Conservation (phyloP, 1,140 invertebrate species). For the Drosophila melanica region DNA sequence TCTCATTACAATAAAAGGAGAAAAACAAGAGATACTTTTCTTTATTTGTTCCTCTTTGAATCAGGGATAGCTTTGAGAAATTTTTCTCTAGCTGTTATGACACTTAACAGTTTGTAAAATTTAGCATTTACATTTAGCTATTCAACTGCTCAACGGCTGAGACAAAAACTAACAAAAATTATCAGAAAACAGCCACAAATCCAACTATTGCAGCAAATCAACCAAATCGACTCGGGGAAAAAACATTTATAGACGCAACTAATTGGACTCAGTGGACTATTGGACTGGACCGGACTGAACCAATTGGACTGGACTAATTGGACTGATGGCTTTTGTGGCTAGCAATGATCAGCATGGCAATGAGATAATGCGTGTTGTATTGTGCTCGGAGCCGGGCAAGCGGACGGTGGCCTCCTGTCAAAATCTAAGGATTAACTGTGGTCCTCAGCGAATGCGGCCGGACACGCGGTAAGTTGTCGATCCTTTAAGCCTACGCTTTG, state of each 20-base stretch:
- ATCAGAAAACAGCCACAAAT: background rate
- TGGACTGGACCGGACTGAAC: no score
- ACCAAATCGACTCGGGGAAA: no score
- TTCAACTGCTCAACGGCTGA: background rate
- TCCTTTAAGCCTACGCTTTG: no score
- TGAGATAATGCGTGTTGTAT: conserved; percentile 43
- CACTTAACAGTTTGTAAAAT: background rate
- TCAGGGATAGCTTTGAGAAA: background rate
- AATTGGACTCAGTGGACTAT: no score
- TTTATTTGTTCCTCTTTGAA: no score
- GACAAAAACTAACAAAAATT: background rate
- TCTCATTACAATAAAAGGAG: no score
- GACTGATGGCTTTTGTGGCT: conserved; percentile 37
- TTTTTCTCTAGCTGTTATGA: background rate
- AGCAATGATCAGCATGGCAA: conserved; percentile 47
- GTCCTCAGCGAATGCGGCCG: background rate
- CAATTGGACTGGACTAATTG: background rate
- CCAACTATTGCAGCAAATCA: background rate
- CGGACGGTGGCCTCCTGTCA: conserved; percentile 22
- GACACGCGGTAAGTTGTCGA: conserved; percentile 8
- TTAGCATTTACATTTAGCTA: background rate
- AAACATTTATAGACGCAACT: no score
- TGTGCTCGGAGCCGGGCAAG: conserved; percentile 27
- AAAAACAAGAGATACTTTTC: no score
- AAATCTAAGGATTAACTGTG: conserved; percentile 41